phyloP scores from a whole-genome alignment of 2,888 invertebrate genomes.

The Cantharis rufa region DNA sequence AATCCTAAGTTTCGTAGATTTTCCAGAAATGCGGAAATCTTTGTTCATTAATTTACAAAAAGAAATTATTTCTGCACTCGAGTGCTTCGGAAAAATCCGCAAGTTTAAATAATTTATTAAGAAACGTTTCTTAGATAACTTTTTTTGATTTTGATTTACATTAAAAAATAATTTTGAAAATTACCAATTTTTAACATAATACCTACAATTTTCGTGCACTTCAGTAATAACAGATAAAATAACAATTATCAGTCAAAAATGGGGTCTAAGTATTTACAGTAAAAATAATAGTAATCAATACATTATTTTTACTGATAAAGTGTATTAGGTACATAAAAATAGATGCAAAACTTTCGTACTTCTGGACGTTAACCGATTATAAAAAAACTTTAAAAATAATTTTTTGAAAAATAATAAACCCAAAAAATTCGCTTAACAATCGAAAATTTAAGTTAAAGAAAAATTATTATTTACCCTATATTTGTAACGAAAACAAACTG shows the following conservation, averaged over 20 bases:
- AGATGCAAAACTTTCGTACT: not conserved
- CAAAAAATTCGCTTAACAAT: not conserved
- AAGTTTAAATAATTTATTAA: not conserved
- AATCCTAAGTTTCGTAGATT: not conserved
- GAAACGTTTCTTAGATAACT: not conserved
- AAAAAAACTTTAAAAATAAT: not conserved
- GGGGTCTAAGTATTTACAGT: not conserved
- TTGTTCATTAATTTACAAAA: not conserved
- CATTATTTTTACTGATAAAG: not conserved
- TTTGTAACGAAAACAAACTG: slow-evolving; percentile 19
- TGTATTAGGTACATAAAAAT: not conserved
- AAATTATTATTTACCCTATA: slow-evolving; percentile 14
- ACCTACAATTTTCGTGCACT: not conserved
- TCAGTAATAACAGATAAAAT: not conserved
- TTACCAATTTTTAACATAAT: too few relatives aligned
- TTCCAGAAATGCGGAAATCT: not conserved
- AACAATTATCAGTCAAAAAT: not conserved
- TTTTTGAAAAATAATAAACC: not conserved
- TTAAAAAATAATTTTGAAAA: too few relatives aligned
- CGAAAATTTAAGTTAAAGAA: not conserved
- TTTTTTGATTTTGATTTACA: too few relatives aligned
- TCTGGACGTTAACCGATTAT: not conserved
- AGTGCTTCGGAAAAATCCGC: not conserved
- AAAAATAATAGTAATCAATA: not conserved
- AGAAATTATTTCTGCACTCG: not conserved